Base-by-base conservation (phyloP, 2,888 invertebrate species). In the Drosophila kuntzei region DNA sequence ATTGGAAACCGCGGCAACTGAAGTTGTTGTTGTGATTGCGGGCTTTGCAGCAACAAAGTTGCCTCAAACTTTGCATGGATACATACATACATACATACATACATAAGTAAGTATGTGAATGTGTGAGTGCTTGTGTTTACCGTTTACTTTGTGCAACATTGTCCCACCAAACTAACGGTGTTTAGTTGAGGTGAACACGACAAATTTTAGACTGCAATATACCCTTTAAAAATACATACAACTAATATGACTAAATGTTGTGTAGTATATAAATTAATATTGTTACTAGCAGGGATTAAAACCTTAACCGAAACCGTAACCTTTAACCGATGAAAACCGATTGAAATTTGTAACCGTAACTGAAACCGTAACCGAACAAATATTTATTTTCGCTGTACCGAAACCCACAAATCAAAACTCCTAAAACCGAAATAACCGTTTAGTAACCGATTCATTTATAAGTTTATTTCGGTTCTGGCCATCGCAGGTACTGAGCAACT, bases 111-210 rank as follows among this genome's bases (percentile, higher is more conserved):
- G 20, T 41, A 2, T 12, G 9, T 32, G 4, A 0, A 8, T 32
- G n/a, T 34, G 32, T 12, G 32, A 20, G 32, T 2, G 49, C 12
- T 3, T 32, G 47, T 32, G 47, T 7, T 29, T 18, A 12, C 16
- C 18, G 32, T n/a, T 20, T 8, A 34, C 20, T 47, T 47, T 47
- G 47, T 32, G 29, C 18, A 12, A 47, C 47, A 47, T 47, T 49
- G 49, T 9, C 2, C 12, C 12, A 2, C 7, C 16, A 29, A 47
- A 47, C 29, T 47, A 27, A 18, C 16, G 16, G 3, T 46, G 27
- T 6, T 46, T 18, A 29, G 16, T 29, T 25, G 8, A 5, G 8
- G 14, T 44, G 7, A 14, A n/a, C 3, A 16, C 1, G 4, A 14
- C 27, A 11, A 16, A 11, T 1, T 9, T 6, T 12, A 12, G 8